Base-by-base conservation (phyloP, 2,797 vertebrate species). In the Megalops cyprinoides region DNA sequence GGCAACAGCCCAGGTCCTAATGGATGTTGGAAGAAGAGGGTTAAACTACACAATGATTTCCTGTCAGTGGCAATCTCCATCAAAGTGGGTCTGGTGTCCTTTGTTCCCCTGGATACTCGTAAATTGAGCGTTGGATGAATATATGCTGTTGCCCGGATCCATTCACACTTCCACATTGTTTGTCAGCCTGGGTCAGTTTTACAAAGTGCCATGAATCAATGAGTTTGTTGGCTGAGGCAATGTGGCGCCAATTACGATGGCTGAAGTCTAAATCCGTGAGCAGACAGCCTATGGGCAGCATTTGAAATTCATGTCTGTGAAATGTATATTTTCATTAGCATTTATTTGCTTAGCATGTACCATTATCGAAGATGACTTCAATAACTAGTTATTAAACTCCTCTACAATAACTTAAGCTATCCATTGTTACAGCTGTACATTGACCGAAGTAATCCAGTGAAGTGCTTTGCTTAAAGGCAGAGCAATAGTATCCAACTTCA, bases 81-180 rank as follows among this genome's bases (percentile, higher is more conserved):
- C 78, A 80, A 76, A 80, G n/a, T 4, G 78, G 60, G 67, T 31
- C 9, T 39, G 44, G 55, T 60, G 74, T 81, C 76, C 77, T 79
- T 74, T 81, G 69, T 31, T 20, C 53, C 67, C 28, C 48, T 23
- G 60, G 67, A 81, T 81, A 15, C 79, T 81, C 60, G 81, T 81
- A 76, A 81, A 84, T 81, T 48, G 5, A 78, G 44, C 44, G 31
- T 0, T 53, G 62, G 71, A 81, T 74, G 48, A 78, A 48, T 28
- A 42, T 4, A 46, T n/a, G 20, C 12, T 46, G 34, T 77, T 79
- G 18, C 79, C 73, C 55, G 58, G 80, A 60, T 48, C 75, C 58
- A 58, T 79, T 84, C 51, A 58, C 73, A 60, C 78, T 78, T 62
- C 31, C 48, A 73, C 20, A 1, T n/a, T 34, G 23, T 60, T 56